phyloP scores from a whole-genome alignment of 1,140 invertebrate genomes.

The Mylabris phalerata region DNA sequence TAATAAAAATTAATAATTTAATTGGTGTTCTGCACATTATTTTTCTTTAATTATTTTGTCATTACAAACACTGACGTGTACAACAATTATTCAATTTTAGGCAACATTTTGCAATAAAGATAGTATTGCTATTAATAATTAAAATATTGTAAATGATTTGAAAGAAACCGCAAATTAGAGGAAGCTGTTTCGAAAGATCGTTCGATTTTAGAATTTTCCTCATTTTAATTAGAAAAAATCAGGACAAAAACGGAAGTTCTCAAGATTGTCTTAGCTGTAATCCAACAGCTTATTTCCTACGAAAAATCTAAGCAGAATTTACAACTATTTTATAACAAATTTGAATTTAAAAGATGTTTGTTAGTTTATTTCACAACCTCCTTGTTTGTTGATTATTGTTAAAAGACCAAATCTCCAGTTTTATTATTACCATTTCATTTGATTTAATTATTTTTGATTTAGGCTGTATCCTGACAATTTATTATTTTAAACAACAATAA shows the following conservation, averaged over 20 bases:
- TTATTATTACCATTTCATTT: background rate
- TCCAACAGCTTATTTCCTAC: conserved; percentile 5
- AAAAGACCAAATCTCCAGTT: conserved; percentile 22
- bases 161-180: background rate
- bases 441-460: background rate
- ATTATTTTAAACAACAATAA: conserved; percentile 12
- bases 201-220: conserved; percentile 1
- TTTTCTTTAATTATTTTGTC: conserved; percentile 15
- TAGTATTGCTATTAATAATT: conserved; percentile 7
- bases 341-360: background rate
- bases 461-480: too few relatives aligned
- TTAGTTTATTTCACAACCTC: conserved; percentile 21
- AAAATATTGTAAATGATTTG: background rate
- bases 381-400: conserved; percentile 23
- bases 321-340: conserved; percentile 10
- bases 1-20: conserved; percentile 33
- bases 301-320: conserved; percentile 20
- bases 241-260: background rate
- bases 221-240: too few relatives aligned
- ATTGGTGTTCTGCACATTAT: conserved; percentile 40
- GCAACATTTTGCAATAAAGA: conserved; percentile 21
- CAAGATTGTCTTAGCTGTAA: conserved; percentile 24
- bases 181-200: background rate
- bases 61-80: conserved; percentile 27
- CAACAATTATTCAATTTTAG: conserved; percentile 27